Evolutionary conservation across 2,797 vertebrate genomes (phyloP), one percentile per base, ranked within the genome.

Genomic region (Lutjanus campechanus): DNA sequence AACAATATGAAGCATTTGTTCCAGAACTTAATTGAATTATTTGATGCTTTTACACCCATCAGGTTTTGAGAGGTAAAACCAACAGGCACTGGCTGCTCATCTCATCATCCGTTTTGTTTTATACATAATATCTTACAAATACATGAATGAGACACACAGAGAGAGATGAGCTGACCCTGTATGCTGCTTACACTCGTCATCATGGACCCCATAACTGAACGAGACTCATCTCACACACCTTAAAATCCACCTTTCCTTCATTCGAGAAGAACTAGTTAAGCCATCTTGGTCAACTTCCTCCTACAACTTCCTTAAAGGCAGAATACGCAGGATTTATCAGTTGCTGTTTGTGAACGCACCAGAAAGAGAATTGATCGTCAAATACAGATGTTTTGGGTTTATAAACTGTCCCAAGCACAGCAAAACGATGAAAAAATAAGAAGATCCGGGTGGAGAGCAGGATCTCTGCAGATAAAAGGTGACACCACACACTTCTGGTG

Each of bases 221-320:
- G 12, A 36, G 47, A 69, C 16, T 59, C 11, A 2, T 22, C 43
- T 41, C 25, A 6, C 19, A 2, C 6, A n/a, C 40, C 16, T 11
- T 47, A 29, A 50, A 71, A 74, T 17, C 46, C 36, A 67, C 17
- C 12, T 44, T 54, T 36, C 13, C 16, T 58, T 81, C 11, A 16
- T 51, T 62, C 43, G 19, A 73, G 20, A 41, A 8, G 11, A 70
- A 17, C 0, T 9, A 56, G 2, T 44, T 0, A 15, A 10, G 11
- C 46, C 20, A 25, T 73, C 11, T 50, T 17, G 50, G 41, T 46
- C 43, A 73, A 56, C 44, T 47, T 74, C 61, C 49, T 50, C 10
- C 4, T 53, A 25, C 15, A 67, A 43, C n/a, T 72, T 54, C 46
- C 16, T 47, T 47, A 36, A 36, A 36, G 29, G 3, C 3, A 36